Percentiles rank a stretch among this genome's conserved stretches.
Conservation (phyloP, 2,113 vertebrate species). For the Rhinolophus sinicus region DNA sequence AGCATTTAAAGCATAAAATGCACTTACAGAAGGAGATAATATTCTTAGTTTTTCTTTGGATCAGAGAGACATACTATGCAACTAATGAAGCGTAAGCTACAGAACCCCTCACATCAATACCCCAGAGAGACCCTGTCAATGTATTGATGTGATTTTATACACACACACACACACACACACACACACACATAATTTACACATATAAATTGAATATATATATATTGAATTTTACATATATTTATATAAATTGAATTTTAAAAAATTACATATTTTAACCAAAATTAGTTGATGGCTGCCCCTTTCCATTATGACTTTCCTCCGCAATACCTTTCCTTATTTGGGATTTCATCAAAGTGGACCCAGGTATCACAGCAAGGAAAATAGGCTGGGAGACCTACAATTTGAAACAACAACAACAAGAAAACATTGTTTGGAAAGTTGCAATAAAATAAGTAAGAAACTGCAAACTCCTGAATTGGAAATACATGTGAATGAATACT, state of each 20-base stretch:
- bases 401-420: not conserved
- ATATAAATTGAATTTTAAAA: not conserved
- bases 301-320: not conserved
- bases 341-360: not conserved
- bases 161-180: too few species aligned
- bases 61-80: not conserved
- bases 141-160: too few species aligned
- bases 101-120: rapidly evolving
- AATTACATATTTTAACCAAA: not conserved
- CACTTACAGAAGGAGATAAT: not conserved
- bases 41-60: not conserved
- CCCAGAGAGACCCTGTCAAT: not conserved
- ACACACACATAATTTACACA: too few species aligned
- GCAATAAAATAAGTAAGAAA: not conserved
- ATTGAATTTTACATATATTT: too few species aligned
- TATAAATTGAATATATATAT: too few species aligned
- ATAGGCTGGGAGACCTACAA: not conserved
- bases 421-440: not conserved
- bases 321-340: not conserved
- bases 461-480: not conserved
- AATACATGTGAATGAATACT: not conserved
- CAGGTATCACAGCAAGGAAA: not conserved
- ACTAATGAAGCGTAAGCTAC: not conserved
- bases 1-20: not conserved
- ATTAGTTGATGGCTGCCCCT: not conserved